Base-by-base conservation (phyloP, 2,797 vertebrate genomes). In the Bufotes viridis region DNA sequence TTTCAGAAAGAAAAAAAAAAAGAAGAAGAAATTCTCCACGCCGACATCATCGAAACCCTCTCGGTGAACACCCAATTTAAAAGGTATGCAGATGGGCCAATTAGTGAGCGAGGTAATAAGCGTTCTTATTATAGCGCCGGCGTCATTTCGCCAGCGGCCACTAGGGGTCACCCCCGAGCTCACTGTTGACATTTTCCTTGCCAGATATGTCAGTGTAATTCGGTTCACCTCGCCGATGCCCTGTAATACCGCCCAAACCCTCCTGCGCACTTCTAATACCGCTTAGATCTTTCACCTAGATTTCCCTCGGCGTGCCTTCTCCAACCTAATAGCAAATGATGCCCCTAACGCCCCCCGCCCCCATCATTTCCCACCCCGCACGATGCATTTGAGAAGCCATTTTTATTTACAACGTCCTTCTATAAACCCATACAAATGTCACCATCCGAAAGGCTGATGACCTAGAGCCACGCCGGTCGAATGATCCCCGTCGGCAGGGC, bases 131-230 rank as follows among this genome's bases (percentile, higher is more conserved):
- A 49, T 60, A 49, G 83, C 83, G 42, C 15, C 18, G 17, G 53
- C 29, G 24, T 34, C 11, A 78, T 83, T n/a, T 55, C 26, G 83
- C 34, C 10, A 5, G 22, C 18, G 29, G 60, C 84, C 88, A 72
- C 79, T 69, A 86, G 88, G 84, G 17, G 84, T 15, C 88, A 55
- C n/a, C 18, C 29, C 3, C 55, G 72, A 78, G 88, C n/a, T 13
- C 80, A 86, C 67, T 89, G 88, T 89, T 89, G 88, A 82, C 84
- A 89, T 82, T 89, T 86, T 86, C 78, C 22, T 67, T 89, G 84
- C 88, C 88, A 89, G 88, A 72, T 70, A 80, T 72, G 79, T 82
- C 88, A 89, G 34, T 82, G 84, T 53, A 34, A 86, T 89, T 76
- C 51, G 60, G 60, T 70, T 82, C 78, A 79, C 83, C 79, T 86